Percentiles rank a stretch among this genome's conserved stretches.
Evolutionary conservation across 2,888 invertebrate species (phyloP).

Genomic region (Lacanobia oleracea): DNA sequence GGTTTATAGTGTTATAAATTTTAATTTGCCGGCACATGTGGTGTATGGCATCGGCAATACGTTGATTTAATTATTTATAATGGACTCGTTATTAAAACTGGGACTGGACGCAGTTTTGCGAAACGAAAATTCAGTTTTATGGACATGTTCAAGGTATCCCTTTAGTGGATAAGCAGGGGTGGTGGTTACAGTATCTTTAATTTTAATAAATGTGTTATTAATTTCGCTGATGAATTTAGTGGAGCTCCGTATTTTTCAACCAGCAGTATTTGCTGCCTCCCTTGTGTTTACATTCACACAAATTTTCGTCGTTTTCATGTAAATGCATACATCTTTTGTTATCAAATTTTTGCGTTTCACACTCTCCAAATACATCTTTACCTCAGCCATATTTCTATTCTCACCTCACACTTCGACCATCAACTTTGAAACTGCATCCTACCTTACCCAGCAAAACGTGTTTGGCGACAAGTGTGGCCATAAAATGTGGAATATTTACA

Average conservation of each 20-base stretch:
- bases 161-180: conserved; percentile 16
- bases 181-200: conserved; percentile 6
- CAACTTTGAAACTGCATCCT: conserved; percentile 47
- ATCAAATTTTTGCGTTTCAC: background rate
- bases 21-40: conserved; percentile 71
- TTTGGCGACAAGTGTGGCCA: conserved; percentile 63
- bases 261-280: background rate
- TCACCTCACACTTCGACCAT: conserved; percentile 37
- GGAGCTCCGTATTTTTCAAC: background rate
- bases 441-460: conserved; percentile 58
- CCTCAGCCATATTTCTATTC: conserved; percentile 14
- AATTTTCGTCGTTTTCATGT: background rate
- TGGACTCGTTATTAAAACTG: conserved; percentile 58
- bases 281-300: background rate
- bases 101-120: conserved; percentile 41
- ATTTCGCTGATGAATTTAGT: conserved; percentile 13
- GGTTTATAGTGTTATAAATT: conserved; percentile 77
- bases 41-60: conserved; percentile 62
- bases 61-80: conserved; percentile 70
- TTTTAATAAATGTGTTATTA: conserved; percentile 22
- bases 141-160: conserved; percentile 18
- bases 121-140: conserved; percentile 47
- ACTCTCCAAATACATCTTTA: background rate
- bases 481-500: conserved; percentile 66
- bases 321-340: background rate